phyloP scores from a whole-genome alignment of 1,140 invertebrate genomes.

The Rhopalosiphum maidis region DNA sequence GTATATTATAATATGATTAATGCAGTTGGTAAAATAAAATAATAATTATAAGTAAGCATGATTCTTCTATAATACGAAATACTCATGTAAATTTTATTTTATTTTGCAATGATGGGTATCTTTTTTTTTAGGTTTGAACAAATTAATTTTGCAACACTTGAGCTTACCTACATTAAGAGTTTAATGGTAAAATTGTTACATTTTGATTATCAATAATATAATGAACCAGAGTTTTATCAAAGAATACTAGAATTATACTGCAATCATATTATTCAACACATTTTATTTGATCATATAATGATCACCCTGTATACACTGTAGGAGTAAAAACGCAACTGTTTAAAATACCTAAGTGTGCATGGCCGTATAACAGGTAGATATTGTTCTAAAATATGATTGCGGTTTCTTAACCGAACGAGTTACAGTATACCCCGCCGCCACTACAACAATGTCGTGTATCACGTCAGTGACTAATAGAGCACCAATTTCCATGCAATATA shows the following conservation, averaged over 20 bases:
- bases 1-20: neutral
- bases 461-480: constrained; percentile 12
- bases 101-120: neutral
- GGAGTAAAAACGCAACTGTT: neutral
- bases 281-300: neutral
- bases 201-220: neutral
- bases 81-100: neutral
- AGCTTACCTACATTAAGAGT: neutral
- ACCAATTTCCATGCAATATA: constrained; percentile 26
- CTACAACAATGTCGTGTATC: constrained; percentile 16
- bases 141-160: neutral
- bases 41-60: neutral
- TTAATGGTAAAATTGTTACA: neutral
- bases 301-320: neutral
- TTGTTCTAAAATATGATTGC: constrained; percentile 25
- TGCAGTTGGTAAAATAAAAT: neutral
- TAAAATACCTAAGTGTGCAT: neutral
- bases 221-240: neutral
- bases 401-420: constrained; percentile 36
- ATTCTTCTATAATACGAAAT: neutral
- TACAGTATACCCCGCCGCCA: neutral
- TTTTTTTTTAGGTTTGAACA: neutral
- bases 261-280: neutral
- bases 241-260: neutral
- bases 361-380: neutral